phyloP scores from a whole-genome alignment of 2,888 invertebrate genomes.

The Polyommatus iphigenia region DNA sequence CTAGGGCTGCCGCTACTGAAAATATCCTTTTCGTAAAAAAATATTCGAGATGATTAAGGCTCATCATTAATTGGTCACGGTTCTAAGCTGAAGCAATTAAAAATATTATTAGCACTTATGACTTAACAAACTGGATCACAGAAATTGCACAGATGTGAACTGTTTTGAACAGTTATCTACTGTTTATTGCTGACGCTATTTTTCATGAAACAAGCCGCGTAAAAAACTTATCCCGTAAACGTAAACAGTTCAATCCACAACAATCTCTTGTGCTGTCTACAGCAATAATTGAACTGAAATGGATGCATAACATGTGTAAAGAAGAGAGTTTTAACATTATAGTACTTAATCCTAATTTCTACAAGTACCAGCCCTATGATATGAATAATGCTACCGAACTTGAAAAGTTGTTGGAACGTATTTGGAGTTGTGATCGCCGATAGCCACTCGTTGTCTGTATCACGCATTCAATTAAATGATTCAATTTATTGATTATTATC shows the following conservation, averaged over 20 bases:
- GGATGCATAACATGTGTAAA: not conserved
- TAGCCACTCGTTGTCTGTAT: conserved; percentile 45
- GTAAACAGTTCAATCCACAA: not conserved
- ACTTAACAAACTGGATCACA: not conserved
- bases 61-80: not conserved
- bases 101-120: not conserved
- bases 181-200: not conserved
- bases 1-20: conserved; percentile 44
- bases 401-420: conserved; percentile 51
- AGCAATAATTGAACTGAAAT: not conserved
- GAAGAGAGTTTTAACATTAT: not conserved
- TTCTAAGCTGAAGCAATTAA: not conserved
- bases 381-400: conserved; percentile 42
- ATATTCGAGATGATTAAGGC: not conserved
- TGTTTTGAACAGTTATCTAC: not conserved
- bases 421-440: conserved; percentile 44
- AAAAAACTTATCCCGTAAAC: not conserved
- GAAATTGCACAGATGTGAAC: not conserved
- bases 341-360: not conserved
- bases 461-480: conserved; percentile 37
- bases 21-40: not conserved
- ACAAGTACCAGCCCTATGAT: conserved; percentile 6
- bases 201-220: not conserved
- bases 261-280: not conserved
- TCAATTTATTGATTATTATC: conserved; percentile 31